Percentiles rank a stretch among this genome's conserved stretches.
phyloP scores from a whole-genome alignment of 2,888 invertebrate genomes.

The Drosophila villosipedis region DNA sequence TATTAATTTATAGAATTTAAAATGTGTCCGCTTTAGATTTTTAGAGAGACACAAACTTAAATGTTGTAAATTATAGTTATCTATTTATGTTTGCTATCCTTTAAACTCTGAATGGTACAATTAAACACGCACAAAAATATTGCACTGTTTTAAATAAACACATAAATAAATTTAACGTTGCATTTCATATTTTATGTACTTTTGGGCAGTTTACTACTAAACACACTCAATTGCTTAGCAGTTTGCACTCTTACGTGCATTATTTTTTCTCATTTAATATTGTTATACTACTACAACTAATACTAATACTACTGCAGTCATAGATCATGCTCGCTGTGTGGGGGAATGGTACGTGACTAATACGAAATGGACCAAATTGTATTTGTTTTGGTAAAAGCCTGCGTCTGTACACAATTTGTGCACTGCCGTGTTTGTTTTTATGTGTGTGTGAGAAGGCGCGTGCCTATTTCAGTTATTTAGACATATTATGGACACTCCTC shows the following conservation, averaged over 20 bases:
- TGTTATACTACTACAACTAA: conserved; percentile 16
- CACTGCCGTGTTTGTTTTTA: neutral
- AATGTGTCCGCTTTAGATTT: neutral
- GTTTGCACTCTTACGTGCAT: neutral
- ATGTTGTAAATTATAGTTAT: neutral
- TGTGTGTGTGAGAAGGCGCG: conserved; percentile 3
- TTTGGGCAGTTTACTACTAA: neutral
- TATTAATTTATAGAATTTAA: neutral
- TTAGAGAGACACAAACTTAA: neutral
- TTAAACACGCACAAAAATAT: neutral
- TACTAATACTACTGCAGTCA: neutral
- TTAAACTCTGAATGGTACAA: neutral
- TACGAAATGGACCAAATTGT: conserved; percentile 6
- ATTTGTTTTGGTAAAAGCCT: conserved; percentile 31
- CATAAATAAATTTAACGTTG: no score
- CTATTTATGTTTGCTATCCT: neutral
- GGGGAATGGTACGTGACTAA: neutral
- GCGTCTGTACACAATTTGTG: neutral
- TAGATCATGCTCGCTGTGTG: neutral
- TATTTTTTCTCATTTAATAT: conserved; percentile 4
- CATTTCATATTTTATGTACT: neutral
- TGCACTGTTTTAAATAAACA: neutral
- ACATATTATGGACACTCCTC: conserved; percentile 17
- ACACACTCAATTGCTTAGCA: neutral
- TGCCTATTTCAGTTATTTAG: conserved; percentile 18